Percentiles rank a stretch among this genome's conserved stretches.
These are phyloP conservation scores for Drosophila ohnishii DNA, from an alignment of 1,140 invertebrate genomes.

Conservation along the genomic window DNA sequence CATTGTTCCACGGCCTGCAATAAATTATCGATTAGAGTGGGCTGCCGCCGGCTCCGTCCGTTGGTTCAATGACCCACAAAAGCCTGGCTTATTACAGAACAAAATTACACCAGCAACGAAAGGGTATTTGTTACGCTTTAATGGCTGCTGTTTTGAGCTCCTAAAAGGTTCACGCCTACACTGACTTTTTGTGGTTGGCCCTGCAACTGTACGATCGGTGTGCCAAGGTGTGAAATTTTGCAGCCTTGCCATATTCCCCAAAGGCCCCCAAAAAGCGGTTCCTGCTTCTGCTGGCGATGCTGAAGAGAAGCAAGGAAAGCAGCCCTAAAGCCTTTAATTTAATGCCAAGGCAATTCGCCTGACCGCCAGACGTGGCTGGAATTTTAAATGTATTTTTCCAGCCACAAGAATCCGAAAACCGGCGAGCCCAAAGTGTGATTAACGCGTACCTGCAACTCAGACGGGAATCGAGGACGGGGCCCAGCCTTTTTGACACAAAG, in stretches of 20 bases:
- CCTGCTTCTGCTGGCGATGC: constrained; percentile 16
- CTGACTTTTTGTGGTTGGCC: constrained; percentile 12
- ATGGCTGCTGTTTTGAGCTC: constrained; percentile 26
- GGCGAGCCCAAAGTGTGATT: constrained; percentile 72
- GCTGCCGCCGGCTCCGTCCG: constrained; percentile 14
- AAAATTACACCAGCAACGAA: constrained; percentile 51
- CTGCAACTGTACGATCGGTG: constrained; percentile 48
- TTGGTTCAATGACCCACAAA: constrained; percentile 51
- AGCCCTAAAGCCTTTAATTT: constrained; percentile 64
- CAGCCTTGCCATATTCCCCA: constrained; percentile 66
- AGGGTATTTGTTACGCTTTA: constrained; percentile 56
- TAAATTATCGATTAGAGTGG: constrained; percentile 77
- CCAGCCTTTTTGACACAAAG: constrained; percentile 73
- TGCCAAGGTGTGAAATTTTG: constrained; percentile 66
- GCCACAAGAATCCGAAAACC: constrained; percentile 52
- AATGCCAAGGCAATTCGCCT: constrained; percentile 69
- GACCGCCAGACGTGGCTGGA: constrained; percentile 64
- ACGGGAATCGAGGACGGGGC: constrained; percentile 35
- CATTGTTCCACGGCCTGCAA: constrained; percentile 60
- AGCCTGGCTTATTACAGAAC: constrained; percentile 42
- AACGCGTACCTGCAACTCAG: constrained; percentile 71
- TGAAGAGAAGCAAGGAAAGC: neutral
- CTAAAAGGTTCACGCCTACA: constrained; percentile 59
- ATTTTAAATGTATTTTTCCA: constrained; percentile 67
- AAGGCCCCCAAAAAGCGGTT: constrained; percentile 42